These are phyloP conservation scores for Celastrina argiolus DNA, from an alignment of 2,888 invertebrate genomes.

Conservation along the genomic window DNA sequence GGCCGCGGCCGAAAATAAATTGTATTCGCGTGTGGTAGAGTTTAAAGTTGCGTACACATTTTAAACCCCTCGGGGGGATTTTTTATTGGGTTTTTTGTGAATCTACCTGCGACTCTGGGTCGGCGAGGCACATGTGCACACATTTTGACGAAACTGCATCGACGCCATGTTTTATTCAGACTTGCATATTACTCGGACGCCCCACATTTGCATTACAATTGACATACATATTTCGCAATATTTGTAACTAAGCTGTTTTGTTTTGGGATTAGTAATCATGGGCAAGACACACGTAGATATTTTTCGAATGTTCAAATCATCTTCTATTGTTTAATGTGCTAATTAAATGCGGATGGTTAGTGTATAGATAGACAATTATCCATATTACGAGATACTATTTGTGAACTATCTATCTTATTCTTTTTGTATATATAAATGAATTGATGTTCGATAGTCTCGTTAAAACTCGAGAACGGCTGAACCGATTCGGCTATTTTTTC, in stretches of 20 bases:
- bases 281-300: neutral
- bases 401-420: too few species aligned
- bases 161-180: conserved; percentile 10
- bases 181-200: neutral
- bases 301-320: too few species aligned
- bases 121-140: conserved; percentile 30
- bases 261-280: neutral
- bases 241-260: neutral
- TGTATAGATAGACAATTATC: too few species aligned
- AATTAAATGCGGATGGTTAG: too few species aligned
- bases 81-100: conserved; percentile 51
- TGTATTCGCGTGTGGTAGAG: conserved; percentile 7
- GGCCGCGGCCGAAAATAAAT: conserved; percentile 20
- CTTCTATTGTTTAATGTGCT: too few species aligned
- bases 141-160: conserved; percentile 22
- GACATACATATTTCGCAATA: neutral
- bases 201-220: neutral
- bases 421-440: too few species aligned
- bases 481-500: too few species aligned
- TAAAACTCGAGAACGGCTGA: too few species aligned
- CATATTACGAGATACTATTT: too few species aligned
- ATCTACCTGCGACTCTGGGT: conserved; percentile 52
- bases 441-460: too few species aligned
- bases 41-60: conserved; percentile 25
- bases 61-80: conserved; percentile 42